Conservation (phyloP, 2,888 invertebrate genomes). For the Anthophora plumipes region DNA sequence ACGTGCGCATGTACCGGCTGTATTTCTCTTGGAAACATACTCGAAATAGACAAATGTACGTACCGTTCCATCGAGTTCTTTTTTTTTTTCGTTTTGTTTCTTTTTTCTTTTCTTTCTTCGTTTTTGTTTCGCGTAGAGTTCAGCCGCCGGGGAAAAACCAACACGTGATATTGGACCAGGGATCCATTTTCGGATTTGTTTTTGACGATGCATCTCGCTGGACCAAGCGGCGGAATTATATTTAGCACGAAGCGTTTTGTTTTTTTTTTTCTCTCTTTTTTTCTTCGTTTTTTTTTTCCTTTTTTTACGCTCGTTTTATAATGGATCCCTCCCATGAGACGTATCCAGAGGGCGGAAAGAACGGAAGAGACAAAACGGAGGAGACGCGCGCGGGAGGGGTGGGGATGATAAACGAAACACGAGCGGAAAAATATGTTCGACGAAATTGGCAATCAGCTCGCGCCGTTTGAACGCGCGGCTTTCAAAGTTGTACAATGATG, state of each 20-base stretch:
- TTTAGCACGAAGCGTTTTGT: slow-evolving; percentile 30
- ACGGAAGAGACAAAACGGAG: not conserved
- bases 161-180: not conserved
- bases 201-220: slow-evolving; percentile 46
- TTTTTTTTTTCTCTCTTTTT: not conserved
- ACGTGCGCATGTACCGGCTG: no score
- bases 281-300: slow-evolving; percentile 13
- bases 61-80: no score
- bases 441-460: slow-evolving; percentile 57
- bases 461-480: slow-evolving; percentile 19
- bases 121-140: no score
- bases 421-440: slow-evolving; percentile 48
- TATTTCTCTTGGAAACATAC: no score
- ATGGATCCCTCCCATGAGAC: slow-evolving; percentile 54
- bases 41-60: no score
- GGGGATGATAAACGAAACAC: slow-evolving; percentile 35
- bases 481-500: not conserved
- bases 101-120: no score
- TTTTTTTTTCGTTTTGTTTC: no score
- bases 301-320: slow-evolving; percentile 25
- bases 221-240: slow-evolving; percentile 27
- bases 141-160: not conserved
- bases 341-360: not conserved
- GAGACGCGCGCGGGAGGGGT: not conserved
- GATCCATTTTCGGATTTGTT: slow-evolving; percentile 57